Percentiles rank a stretch among this genome's conserved stretches.
These are phyloP conservation scores for Tachypleus tridentatus DNA, from an alignment of 1,140 invertebrate species.

Conservation along the genomic window DNA sequence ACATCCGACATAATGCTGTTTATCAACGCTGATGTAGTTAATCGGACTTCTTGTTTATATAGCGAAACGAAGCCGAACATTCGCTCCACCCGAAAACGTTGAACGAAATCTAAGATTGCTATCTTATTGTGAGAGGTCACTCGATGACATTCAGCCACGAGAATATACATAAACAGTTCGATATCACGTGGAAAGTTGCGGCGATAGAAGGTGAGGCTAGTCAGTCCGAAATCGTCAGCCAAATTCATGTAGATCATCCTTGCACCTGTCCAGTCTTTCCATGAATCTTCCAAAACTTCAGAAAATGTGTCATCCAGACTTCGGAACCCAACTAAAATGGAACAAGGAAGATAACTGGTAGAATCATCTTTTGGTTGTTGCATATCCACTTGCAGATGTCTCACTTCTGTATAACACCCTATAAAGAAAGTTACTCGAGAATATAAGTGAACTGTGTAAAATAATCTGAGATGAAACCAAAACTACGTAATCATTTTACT, in stretches of 20 bases:
- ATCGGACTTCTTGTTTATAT: slow-evolving; percentile 32
- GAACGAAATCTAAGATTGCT: slow-evolving; percentile 35
- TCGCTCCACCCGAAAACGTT: slow-evolving; percentile 33
- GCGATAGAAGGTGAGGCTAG: slow-evolving; percentile 34
- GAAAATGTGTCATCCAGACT: slow-evolving; percentile 32
- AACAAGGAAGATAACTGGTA: no score
- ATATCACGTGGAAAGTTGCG: slow-evolving; percentile 31
- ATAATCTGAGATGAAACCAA: no score
- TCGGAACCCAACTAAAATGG: slow-evolving; percentile 35
- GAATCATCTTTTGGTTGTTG: no score
- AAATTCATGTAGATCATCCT: slow-evolving; percentile 37
- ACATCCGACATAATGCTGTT: slow-evolving; percentile 14
- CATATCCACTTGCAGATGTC: no score
- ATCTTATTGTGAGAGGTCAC: slow-evolving; percentile 27
- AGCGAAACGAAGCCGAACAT: slow-evolving; percentile 36
- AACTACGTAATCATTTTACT: no score
- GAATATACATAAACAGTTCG: slow-evolving; percentile 37
- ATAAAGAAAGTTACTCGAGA: no score
- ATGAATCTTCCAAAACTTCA: slow-evolving; percentile 33
- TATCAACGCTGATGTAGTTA: slow-evolving; percentile 12
- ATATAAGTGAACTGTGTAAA: no score
- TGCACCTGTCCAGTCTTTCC: slow-evolving; percentile 43
- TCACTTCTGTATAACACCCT: no score
- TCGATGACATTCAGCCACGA: slow-evolving; percentile 35
- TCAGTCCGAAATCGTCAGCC: slow-evolving; percentile 34